These are phyloP conservation scores for fruit fly (Drosophila melanogaster) DNA, from an alignment of 1,140 invertebrate genomes.

Conservation along the genomic window DNA sequence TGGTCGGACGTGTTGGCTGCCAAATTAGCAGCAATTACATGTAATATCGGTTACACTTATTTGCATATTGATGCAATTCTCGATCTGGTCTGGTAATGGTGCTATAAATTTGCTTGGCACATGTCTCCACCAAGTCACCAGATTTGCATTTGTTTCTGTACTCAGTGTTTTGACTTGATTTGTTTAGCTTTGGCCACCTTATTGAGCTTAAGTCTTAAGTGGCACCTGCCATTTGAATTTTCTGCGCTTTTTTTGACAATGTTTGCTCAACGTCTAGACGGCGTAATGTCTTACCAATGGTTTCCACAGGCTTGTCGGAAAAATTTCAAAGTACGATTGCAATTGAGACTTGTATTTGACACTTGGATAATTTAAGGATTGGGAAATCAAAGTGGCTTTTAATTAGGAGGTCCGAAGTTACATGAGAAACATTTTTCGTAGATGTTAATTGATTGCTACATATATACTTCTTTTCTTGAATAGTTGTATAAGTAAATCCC, in stretches of 20 bases:
- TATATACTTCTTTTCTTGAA: neutral
- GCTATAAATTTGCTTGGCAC: conserved; percentile 78
- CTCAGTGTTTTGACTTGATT: conserved; percentile 46
- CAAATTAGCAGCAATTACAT: conserved; percentile 84
- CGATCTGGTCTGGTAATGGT: conserved; percentile 65
- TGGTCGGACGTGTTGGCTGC: conserved; percentile 79
- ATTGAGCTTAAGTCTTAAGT: conserved; percentile 57
- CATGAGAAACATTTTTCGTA: neutral
- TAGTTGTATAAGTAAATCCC: too few species aligned
- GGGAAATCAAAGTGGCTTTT: neutral
- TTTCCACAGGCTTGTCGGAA: conserved; percentile 45
- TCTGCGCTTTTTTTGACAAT: conserved; percentile 54
- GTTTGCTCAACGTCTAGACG: conserved; percentile 76
- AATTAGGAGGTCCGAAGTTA: neutral
- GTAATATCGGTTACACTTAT: conserved; percentile 82
- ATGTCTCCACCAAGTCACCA: conserved; percentile 50
- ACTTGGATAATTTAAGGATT: conserved; percentile 2
- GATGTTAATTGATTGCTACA: neutral
- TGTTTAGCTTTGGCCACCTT: conserved; percentile 44
- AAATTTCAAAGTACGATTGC: conserved; percentile 67
- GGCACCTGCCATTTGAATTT: conserved; percentile 69
- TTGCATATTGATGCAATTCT: conserved; percentile 82
- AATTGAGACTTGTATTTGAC: conserved; percentile 28
- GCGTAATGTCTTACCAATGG: conserved; percentile 57
- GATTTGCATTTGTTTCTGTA: conserved; percentile 39